Evolutionary conservation across 2,113 vertebrate genomes (phyloP).

Genomic region (Oreochromis spilurus): DNA sequence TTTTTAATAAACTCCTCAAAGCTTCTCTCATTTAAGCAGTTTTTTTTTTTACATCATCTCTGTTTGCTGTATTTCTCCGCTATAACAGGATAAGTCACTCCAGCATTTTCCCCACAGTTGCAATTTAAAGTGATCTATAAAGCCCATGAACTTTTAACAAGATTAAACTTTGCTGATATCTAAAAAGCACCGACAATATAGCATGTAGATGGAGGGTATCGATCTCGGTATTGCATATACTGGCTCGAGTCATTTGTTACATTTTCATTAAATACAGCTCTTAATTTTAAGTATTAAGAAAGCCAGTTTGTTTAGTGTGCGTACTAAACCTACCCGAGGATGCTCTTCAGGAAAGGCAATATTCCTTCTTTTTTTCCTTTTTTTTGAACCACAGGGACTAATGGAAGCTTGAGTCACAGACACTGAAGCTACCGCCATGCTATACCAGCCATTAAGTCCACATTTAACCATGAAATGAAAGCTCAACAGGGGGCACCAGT

Average conservation of each 20-base stretch:
- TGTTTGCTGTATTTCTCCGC: not conserved
- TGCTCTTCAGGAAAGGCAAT: not conserved
- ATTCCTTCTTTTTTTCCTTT: not conserved
- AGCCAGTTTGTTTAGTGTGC: not conserved
- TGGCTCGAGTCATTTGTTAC: not conserved
- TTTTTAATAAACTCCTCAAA: not conserved
- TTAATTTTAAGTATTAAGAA: not conserved
- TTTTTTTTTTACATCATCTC: not conserved
- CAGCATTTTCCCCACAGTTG: not conserved
- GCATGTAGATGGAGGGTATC: not conserved
- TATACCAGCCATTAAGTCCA: conserved; percentile 31
- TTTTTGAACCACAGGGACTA: not conserved
- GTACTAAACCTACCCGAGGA: not conserved
- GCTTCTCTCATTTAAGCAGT: not conserved
- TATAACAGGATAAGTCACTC: not conserved
- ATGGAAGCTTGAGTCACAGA: conserved; percentile 10
- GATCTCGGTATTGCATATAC: not conserved
- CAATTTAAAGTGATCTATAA: not conserved
- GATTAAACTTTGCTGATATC: conserved; percentile 1
- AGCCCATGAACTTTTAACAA: not conserved
- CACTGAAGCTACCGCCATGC: not conserved
- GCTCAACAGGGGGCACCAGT: conserved; percentile 23
- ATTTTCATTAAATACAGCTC: not conserved
- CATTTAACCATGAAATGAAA: conserved; percentile 60
- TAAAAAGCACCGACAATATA: not conserved